Percentiles rank a stretch among this genome's conserved stretches.
Evolutionary conservation across 2,888 invertebrate genomes (phyloP).

Genomic region (Cephonodes hylas): DNA sequence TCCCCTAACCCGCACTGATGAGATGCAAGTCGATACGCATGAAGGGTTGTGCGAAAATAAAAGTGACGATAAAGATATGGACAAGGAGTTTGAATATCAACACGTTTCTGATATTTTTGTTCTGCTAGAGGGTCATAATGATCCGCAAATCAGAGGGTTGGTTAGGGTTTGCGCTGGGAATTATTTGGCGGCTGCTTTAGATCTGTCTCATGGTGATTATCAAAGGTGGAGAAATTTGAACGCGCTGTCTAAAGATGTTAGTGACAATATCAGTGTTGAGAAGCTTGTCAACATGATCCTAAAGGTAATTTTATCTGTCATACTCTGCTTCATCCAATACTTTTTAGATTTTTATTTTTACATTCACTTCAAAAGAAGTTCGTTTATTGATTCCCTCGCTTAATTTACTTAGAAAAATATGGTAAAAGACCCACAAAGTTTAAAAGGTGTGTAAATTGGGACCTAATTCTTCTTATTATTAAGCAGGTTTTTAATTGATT

Average conservation of each 20-base stretch:
- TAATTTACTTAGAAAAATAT: no score
- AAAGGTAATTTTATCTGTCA: no score
- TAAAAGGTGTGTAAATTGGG: no score
- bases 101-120: slow-evolving; percentile 85
- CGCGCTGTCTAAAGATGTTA: slow-evolving; percentile 58
- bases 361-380: no score
- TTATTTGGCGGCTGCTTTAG: slow-evolving; percentile 83
- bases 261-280: slow-evolving; percentile 63
- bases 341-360: no score
- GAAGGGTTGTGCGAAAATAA: slow-evolving; percentile 27
- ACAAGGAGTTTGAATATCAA: slow-evolving; percentile 72
- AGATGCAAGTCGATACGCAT: slow-evolving; percentile 44
- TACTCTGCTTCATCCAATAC: no score
- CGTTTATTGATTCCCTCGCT: no score
- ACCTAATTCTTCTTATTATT: no score
- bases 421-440: no score
- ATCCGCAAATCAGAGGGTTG: slow-evolving; percentile 91
- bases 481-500: no score
- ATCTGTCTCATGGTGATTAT: slow-evolving; percentile 79
- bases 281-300: slow-evolving; percentile 76
- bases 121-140: slow-evolving; percentile 85
- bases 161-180: slow-evolving; percentile 84
- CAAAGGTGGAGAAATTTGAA: slow-evolving; percentile 69
- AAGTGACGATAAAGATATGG: slow-evolving; percentile 27
- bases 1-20: slow-evolving; percentile 48